Base-by-base conservation (phyloP, 2,888 invertebrate species). In the Polydrusus tereticollis region DNA sequence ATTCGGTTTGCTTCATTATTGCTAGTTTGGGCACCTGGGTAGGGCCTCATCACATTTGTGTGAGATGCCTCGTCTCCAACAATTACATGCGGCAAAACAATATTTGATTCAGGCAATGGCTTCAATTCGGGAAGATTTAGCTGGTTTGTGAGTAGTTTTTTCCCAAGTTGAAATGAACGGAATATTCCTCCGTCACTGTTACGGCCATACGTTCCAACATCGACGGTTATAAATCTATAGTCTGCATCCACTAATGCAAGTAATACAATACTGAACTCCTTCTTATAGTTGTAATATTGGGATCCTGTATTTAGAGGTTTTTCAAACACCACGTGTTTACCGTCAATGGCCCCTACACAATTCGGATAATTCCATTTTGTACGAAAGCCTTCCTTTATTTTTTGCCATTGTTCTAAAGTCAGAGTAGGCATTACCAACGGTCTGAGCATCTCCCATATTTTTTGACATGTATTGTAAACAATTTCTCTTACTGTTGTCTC, bases 151-250 rank as follows among this genome's bases (percentile, higher is more conserved):
- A n/a, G n/a, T n/a, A n/a, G n/a, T n/a, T n/a, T n/a, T n/a, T n/a
- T n/a, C n/a, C n/a, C n/a, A 4, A 76, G 18, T n/a, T 55, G 26
- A 2, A 75, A 75, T 10, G 26, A 57, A 38, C 52, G 23, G 36
- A 75, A 75, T 16, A 77, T 74, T 23, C 75, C 74, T 18, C 73
- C 74, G 59, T 74, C 77, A 20, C 70, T 69, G 14, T 75, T 68
- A 23, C 65, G 43, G 6, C 74, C 76, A 60, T 65, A 76, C 7
- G 64, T 66, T 41, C 75, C 77, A 14, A 77, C 72, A 55, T 76
- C 75, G 38, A 77, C 69, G 26, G 59, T n/a, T n/a, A n/a, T n/a
- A n/a, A n/a, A n/a, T n/a, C n/a, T n/a, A n/a, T n/a, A n/a, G n/a
- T n/a, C n/a, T 50, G 59, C 59, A 68, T 68, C 26, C 59, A 50